Evolutionary conservation across 2,113 vertebrate species (phyloP).

Genomic region (Anseranas semipalmata): DNA sequence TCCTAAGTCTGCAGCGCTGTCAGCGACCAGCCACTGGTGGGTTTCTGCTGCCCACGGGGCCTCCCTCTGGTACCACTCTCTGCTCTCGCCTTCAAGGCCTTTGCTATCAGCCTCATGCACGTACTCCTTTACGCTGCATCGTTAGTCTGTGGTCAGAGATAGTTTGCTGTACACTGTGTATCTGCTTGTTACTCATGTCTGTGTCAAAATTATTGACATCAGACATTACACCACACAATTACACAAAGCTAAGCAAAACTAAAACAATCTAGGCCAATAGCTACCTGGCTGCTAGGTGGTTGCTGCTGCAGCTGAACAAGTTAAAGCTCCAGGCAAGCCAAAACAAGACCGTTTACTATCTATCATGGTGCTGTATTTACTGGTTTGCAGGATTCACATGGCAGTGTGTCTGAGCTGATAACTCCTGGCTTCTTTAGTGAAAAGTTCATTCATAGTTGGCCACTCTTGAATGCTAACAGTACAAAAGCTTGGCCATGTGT

Average conservation of each 20-base stretch:
- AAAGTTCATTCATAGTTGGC: not conserved
- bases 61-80: not conserved
- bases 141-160: not conserved
- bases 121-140: not conserved
- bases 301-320: not conserved
- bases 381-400: not conserved
- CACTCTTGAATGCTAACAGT: accelerated
- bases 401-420: not conserved
- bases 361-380: not conserved
- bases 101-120: not conserved
- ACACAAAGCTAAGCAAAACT: not conserved
- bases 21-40: not conserved
- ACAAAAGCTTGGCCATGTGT: not conserved
- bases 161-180: not conserved
- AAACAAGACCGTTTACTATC: not conserved
- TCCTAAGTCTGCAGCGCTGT: not conserved
- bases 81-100: not conserved
- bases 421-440: not conserved
- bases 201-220: not conserved
- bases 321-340: not conserved
- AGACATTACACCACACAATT: not conserved
- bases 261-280: not conserved
- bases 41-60: not conserved
- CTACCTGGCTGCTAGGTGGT: not conserved
- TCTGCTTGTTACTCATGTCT: not conserved